phyloP scores from a whole-genome alignment of 1,140 invertebrate species.

The Heterodera schachtii region DNA sequence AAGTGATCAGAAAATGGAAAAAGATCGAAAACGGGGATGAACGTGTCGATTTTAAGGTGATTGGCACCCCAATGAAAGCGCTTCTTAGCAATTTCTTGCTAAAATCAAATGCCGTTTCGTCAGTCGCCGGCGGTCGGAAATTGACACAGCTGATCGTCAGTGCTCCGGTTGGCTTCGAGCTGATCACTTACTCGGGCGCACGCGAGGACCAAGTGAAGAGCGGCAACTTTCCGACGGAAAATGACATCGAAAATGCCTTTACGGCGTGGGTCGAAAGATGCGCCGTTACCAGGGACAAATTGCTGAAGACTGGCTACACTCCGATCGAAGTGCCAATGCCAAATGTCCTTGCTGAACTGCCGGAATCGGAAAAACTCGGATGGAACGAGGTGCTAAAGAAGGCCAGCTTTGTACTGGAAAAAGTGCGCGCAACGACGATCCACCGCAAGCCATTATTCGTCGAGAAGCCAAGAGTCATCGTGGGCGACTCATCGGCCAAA shows the following conservation, averaged over 20 bases:
- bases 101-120: background rate
- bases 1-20: too few species aligned
- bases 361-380: background rate
- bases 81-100: background rate
- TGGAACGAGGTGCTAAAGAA: background rate
- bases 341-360: background rate
- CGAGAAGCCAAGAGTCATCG: background rate
- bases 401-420: background rate
- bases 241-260: background rate
- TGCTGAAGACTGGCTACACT: background rate
- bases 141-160: background rate
- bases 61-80: background rate
- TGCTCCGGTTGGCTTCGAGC: background rate
- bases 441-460: background rate
- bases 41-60: background rate
- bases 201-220: background rate
- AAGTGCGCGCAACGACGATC: background rate
- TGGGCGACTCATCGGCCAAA: background rate
- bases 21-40: constrained; percentile 69
- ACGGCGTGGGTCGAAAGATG: background rate
- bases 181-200: background rate
- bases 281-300: background rate
- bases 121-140: background rate
- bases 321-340: background rate
- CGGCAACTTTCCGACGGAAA: background rate